Evolutionary conservation across 2,113 vertebrate genomes (phyloP).

Genomic region (Egretta garzetta): DNA sequence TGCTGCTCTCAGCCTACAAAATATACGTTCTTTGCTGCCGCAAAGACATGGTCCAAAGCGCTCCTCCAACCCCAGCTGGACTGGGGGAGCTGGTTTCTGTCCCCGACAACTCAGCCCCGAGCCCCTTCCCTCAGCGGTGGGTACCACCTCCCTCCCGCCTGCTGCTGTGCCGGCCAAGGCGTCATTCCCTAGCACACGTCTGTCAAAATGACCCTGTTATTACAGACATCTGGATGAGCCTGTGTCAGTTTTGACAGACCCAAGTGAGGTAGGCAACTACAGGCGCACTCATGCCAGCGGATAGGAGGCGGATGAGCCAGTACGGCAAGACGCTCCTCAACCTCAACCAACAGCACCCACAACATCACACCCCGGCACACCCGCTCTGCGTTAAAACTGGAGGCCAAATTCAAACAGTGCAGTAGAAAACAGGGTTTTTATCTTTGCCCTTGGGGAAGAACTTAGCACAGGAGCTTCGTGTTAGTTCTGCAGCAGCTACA

Average conservation of each 20-base stretch:
- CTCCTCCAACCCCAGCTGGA: neutral
- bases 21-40: rapidly evolving
- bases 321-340: neutral
- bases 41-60: neutral
- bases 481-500: neutral
- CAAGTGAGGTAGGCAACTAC: neutral
- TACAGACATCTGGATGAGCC: neutral
- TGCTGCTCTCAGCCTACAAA: neutral
- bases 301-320: neutral
- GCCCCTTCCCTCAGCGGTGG: neutral
- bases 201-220: neutral
- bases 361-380: neutral
- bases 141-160: neutral
- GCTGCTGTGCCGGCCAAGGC: neutral
- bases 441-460: neutral
- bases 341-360: neutral
- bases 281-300: rapidly evolving
- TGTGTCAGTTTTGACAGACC: neutral
- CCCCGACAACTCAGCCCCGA: rapidly evolving
- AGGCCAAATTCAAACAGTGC: neutral
- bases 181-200: rapidly evolving
- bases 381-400: neutral
- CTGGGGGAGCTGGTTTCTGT: neutral
- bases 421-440: neutral
- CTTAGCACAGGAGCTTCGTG: neutral